Conservation (phyloP, 1,140 invertebrate species). For the Arctopsyche grandis region DNA sequence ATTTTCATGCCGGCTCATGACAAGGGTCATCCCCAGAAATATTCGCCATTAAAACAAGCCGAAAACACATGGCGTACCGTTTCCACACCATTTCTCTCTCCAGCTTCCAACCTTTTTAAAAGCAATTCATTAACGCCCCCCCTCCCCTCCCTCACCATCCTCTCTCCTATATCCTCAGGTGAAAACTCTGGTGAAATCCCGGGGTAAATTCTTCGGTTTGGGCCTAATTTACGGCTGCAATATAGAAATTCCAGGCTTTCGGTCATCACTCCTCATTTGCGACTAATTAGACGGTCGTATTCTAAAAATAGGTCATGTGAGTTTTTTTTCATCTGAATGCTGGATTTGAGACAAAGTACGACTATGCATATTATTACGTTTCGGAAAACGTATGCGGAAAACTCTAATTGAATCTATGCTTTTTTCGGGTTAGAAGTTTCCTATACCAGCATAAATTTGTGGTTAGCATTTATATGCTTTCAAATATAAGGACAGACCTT, state of each 20-base stretch:
- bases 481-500: too few relatives aligned
- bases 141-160: background rate
- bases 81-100: too few relatives aligned
- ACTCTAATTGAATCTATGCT: too few relatives aligned
- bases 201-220: constrained; percentile 34
- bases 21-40: constrained; percentile 19
- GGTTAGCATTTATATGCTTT: too few relatives aligned
- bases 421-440: too few relatives aligned
- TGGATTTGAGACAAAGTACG: too few relatives aligned
- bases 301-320: too few relatives aligned
- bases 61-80: constrained; percentile 2
- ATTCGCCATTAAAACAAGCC: background rate
- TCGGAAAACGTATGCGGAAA: too few relatives aligned
- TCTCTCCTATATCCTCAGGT: background rate
- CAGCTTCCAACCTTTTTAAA: constrained; percentile 17
- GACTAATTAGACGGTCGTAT: too few relatives aligned
- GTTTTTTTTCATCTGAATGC: too few relatives aligned
- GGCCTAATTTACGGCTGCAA: constrained; percentile 37
- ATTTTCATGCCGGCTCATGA: background rate
- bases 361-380: too few relatives aligned
- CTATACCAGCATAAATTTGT: too few relatives aligned
- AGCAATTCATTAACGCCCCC: constrained; percentile 32
- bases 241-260: constrained; percentile 23
- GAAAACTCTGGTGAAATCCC: constrained; percentile 6
- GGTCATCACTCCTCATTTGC: constrained; percentile 7